Conservation (phyloP, 2,888 invertebrate species). For the Octonoba sinensis region DNA sequence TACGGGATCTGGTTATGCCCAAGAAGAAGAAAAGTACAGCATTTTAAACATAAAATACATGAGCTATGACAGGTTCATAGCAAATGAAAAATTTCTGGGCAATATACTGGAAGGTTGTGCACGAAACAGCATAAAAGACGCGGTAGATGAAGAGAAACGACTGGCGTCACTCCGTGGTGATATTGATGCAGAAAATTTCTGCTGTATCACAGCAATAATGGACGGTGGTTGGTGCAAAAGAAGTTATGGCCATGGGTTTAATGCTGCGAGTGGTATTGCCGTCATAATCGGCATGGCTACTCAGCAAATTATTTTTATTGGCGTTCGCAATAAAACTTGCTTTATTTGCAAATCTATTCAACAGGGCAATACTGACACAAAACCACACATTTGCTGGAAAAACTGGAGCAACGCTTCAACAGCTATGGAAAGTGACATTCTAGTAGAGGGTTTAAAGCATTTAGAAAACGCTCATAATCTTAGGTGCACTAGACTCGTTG, state of each 20-base stretch:
- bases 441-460: constrained; percentile 1
- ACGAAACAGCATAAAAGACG: background rate
- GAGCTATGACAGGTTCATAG: background rate
- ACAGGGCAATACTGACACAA: background rate
- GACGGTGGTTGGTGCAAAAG: constrained; percentile 27
- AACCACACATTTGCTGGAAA: background rate
- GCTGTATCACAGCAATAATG: constrained; percentile 6
- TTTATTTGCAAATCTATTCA: constrained; percentile 1
- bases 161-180: background rate
- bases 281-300: constrained; percentile 1
- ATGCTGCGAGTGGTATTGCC: background rate
- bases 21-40: constrained; percentile 9
- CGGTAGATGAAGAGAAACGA: background rate
- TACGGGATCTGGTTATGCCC: constrained; percentile 8
- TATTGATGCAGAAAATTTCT: background rate
- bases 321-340: constrained; percentile 8
- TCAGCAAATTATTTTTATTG: constrained; percentile 17
- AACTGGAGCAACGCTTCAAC: constrained; percentile 12
- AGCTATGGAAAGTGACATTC: constrained; percentile 15
- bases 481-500: background rate
- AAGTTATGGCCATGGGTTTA: constrained; percentile 15
- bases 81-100: background rate
- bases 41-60: background rate
- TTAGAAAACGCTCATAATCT: background rate
- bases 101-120: background rate